These are phyloP conservation scores for Meteorus sp. DNA, from an alignment of 1,140 invertebrate species.

Conservation along the genomic window DNA sequence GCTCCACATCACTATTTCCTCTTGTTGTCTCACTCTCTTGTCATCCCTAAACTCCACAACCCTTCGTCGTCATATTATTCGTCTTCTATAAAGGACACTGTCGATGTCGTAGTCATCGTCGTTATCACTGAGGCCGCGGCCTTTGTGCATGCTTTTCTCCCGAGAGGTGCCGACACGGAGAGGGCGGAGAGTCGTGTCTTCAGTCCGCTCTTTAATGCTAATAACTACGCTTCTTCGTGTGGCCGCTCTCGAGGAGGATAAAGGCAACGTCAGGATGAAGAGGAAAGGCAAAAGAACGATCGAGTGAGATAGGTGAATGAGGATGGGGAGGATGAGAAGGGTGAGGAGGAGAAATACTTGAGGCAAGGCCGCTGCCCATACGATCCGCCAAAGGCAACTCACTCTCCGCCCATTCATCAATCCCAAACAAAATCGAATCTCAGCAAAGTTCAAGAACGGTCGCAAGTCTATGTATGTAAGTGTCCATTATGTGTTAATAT, in stretches of 20 bases:
- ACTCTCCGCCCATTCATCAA: constrained; percentile 33
- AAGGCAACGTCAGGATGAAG: constrained; percentile 14
- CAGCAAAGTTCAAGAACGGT: constrained; percentile 23
- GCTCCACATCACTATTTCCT: too few relatives aligned
- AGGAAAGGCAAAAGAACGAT: background rate
- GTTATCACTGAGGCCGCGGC: constrained; percentile 41
- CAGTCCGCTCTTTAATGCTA: constrained; percentile 30
- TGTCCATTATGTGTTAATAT: too few relatives aligned
- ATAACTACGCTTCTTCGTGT: constrained; percentile 28
- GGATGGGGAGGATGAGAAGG: constrained; percentile 5
- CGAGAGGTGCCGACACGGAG: constrained; percentile 24
- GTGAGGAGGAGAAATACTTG: constrained; percentile 12
- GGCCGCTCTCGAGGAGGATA: constrained; percentile 22
- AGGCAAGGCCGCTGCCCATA: constrained; percentile 29
- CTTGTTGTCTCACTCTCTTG: too few relatives aligned
- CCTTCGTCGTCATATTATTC: too few relatives aligned
- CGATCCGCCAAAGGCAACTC: constrained; percentile 30
- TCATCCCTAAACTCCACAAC: too few relatives aligned
- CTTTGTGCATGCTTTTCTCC: constrained; percentile 29
- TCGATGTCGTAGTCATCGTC: too few relatives aligned
- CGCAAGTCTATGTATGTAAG: too few relatives aligned
- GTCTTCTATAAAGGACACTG: too few relatives aligned
- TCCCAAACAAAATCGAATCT: constrained; percentile 31
- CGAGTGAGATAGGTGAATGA: background rate
- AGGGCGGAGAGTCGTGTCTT: constrained; percentile 22